Evolutionary conservation across 2,797 vertebrate species (phyloP), one percentile per base, ranked within the genome.

Genomic region (Clamator glandarius): DNA sequence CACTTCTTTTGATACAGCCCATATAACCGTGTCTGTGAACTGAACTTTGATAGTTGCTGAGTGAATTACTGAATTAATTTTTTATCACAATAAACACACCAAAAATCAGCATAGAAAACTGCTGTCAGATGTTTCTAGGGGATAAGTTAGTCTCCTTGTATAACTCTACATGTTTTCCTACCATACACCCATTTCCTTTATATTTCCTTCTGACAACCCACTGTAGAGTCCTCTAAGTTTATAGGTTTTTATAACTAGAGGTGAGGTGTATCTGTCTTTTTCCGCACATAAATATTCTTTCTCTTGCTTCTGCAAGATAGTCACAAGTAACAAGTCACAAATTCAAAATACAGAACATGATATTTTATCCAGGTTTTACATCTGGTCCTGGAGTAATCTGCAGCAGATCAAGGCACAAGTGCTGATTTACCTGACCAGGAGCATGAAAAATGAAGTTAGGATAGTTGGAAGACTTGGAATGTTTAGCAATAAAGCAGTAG

Each of bases 351-450:
- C 25, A 68, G 25, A 57, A 54, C 21, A 29, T 6, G 0, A 5
- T 20, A 21, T 24, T 46, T 28, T 76, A 79, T 66, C 14, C 36
- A 51, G 11, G 41, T 87, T 31, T 85, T 66, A 63, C 3, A 51
- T 5, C 4, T 0, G 0, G 26, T 29, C 48, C 52, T 24, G n/a
- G 13, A 36, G 15, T 8, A 36, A 8, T 35, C 55, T 77, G 44
- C n/a, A 89, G 42, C 24, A 84, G 48, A 55, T 3, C 63, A 51
- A 6, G 46, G 11, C 59, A 44, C 9, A 55, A 11, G 6, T 54
- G 26, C 19, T 69, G 70, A 39, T 15, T 77, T 86, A 13, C 1
- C 26, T 89, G 39, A 83, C 17, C 10, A 15, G 26, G 31, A 77
- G 31, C 39, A 52, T 8, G 15, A 69, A 66, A 80, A 89, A 19